phyloP scores from a whole-genome alignment of 2,113 vertebrate species.

The Scolopax mira region DNA sequence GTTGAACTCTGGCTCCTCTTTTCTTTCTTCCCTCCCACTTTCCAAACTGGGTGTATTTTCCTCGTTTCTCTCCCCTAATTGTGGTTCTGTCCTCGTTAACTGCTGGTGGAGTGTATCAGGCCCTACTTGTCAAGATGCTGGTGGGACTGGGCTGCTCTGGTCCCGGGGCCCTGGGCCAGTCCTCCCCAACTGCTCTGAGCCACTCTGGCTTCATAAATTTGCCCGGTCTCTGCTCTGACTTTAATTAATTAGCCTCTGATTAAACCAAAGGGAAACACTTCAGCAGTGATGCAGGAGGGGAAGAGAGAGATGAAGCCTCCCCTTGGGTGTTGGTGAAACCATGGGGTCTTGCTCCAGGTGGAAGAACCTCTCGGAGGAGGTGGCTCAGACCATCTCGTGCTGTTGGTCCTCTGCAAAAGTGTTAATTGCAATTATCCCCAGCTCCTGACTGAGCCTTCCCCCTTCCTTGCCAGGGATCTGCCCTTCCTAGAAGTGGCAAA shows the following conservation, averaged over 20 bases:
- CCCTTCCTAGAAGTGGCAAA: too few species aligned
- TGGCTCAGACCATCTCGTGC: accelerated
- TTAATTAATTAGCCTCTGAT: neutral
- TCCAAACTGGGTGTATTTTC: accelerated
- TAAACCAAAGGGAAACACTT: accelerated
- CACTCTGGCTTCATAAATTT: accelerated
- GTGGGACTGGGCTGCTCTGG: neutral
- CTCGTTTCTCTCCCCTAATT: neutral
- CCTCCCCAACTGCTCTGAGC: too few species aligned
- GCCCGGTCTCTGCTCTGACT: neutral
- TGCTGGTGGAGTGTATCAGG: neutral
- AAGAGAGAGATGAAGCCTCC: accelerated
- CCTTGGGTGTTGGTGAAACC: accelerated
- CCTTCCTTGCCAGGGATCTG: accelerated
- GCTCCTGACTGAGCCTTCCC: accelerated
- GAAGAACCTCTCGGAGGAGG: neutral
- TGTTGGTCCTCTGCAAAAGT: neutral
- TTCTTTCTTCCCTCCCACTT: neutral
- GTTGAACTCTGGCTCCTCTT: neutral
- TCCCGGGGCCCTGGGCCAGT: too few species aligned
- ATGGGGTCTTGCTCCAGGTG: accelerated
- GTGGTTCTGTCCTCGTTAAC: neutral
- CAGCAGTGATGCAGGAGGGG: accelerated
- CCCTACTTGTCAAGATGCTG: neutral
- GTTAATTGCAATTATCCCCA: accelerated